Conservation (phyloP, 2,888 invertebrate species). For the Leptura quadrifasciata region DNA sequence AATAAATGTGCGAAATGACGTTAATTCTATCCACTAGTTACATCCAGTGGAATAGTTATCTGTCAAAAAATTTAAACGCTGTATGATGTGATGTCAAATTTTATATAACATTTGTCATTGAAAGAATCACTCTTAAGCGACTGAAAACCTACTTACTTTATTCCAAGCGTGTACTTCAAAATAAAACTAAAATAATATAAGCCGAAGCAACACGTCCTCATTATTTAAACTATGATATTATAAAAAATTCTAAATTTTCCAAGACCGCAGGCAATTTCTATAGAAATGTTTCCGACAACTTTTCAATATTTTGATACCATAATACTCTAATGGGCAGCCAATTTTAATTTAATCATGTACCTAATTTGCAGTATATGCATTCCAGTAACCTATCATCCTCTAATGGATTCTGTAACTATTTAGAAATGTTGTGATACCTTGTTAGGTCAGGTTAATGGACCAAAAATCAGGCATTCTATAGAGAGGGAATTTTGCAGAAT, state of each 20-base stretch:
- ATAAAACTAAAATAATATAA: too few relatives aligned
- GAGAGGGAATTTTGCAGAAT: conserved; percentile 46
- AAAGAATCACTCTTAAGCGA: too few relatives aligned
- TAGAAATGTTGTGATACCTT: conserved; percentile 41
- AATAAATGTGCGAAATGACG: too few relatives aligned
- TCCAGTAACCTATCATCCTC: neutral
- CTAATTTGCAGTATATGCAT: neutral
- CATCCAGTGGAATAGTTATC: too few relatives aligned
- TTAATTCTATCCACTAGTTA: too few relatives aligned
- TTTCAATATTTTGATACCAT: neutral
- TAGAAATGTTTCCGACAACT: neutral
- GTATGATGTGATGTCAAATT: too few relatives aligned
- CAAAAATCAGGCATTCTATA: conserved; percentile 53
- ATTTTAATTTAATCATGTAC: neutral
- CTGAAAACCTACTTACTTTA: too few relatives aligned
- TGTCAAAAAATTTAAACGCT: too few relatives aligned
- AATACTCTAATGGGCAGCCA: neutral
- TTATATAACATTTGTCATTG: too few relatives aligned
- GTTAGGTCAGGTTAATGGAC: conserved; percentile 56
- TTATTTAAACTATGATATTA: too few relatives aligned
- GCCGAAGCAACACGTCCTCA: too few relatives aligned
- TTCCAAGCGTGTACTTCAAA: too few relatives aligned
- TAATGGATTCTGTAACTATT: conserved; percentile 8
- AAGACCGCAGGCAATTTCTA: neutral
- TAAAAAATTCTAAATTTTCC: neutral